Evolutionary conservation across 2,113 vertebrate species (phyloP), one percentile per base, ranked within the genome.

Genomic region (Tympanuchus pallidicinctus): DNA sequence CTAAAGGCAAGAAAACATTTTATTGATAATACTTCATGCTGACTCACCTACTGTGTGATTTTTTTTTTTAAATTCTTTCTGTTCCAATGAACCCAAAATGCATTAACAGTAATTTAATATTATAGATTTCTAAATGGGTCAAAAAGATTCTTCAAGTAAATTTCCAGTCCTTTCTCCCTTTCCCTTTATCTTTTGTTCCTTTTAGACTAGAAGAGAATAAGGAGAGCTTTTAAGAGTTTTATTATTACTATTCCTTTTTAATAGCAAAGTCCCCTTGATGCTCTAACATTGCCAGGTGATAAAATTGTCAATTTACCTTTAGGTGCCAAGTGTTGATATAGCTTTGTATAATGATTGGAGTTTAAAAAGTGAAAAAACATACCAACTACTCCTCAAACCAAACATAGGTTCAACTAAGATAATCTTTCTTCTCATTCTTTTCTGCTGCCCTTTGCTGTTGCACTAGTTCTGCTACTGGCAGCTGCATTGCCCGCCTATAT

Each of bases 1-100:
- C 48, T 82, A 83, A 89, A 83, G 38, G 25, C 72, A 82, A 75
- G 34, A 83, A 90, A 81, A 28, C 9, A 36, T 64, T 86, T 89
- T 30, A 88, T 56, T 48, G 8, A 86, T 74, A 77, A 74, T 38
- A 69, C n/a, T 89, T 88, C n/a, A 81, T 78, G 61, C 11, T 78
- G 54, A 87, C 74, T 63, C 50, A 73, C 74, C 43, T 72, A 47
- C 42, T 81, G 65, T 45, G 16, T 40, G 56, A 20, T 59, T 20
- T 6, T 9, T 38, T 77, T 43, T 20, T 28, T 32, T 25, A 10
- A 54, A 28, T 73, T 88, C 45, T 17, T 73, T 65, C 43, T 76
- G 12, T 88, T 93, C 28, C 88, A 80, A 57, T 32, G 21, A 42
- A 40, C 28, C 30, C 5, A 60, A 89, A 89, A 71, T 27, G 25